phyloP scores from a whole-genome alignment of 2,888 invertebrate genomes.

The Pollenia angustigena region DNA sequence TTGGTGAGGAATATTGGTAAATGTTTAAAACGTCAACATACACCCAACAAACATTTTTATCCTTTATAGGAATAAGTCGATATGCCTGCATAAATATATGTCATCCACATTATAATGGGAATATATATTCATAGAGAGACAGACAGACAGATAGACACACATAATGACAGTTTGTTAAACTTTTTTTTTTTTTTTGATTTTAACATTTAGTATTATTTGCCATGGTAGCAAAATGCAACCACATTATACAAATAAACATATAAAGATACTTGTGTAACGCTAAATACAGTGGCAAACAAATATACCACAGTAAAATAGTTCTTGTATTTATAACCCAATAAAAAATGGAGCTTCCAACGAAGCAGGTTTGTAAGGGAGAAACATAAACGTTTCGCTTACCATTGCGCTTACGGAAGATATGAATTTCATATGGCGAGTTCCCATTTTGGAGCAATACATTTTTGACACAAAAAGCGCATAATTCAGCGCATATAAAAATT shows the following conservation, averaged over 20 bases:
- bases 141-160: background rate
- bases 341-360: too few relatives aligned
- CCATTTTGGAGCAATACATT: too few relatives aligned
- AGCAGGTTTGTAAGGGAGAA: too few relatives aligned
- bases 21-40: background rate
- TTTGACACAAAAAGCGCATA: too few relatives aligned
- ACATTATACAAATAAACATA: slow-evolving; percentile 44
- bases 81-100: background rate
- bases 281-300: background rate
- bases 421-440: too few relatives aligned
- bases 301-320: background rate
- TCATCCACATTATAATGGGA: background rate
- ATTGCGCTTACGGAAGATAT: too few relatives aligned
- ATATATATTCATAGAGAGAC: background rate
- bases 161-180: slow-evolving; percentile 6
- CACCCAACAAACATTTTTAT: background rate
- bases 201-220: slow-evolving; percentile 57
- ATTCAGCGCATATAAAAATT: too few relatives aligned
- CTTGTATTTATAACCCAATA: too few relatives aligned
- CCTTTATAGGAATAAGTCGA: background rate
- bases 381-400: too few relatives aligned
- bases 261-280: background rate
- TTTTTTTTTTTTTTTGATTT: slow-evolving; percentile 15
- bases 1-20: slow-evolving; percentile 32
- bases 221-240: slow-evolving; percentile 66